These are phyloP conservation scores for Phortica magna DNA, from an alignment of 2,888 invertebrate genomes.

Conservation along the genomic window DNA sequence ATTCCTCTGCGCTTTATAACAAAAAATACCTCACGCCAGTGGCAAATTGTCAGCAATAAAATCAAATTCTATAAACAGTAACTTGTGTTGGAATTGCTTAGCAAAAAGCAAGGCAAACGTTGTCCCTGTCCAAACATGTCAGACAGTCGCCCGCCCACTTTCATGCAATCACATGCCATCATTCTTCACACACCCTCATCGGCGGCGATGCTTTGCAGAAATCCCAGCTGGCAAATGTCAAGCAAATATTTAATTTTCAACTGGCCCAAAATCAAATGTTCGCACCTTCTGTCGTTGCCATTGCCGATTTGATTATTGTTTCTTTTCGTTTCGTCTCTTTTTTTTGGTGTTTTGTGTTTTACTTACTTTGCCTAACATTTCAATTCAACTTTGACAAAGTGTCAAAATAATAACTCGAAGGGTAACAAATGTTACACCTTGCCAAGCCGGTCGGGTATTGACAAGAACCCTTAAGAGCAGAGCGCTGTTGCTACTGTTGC, in stretches of 20 bases:
- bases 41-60: too few relatives aligned
- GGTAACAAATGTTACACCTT: constrained; percentile 28
- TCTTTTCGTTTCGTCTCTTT: neutral
- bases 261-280: constrained; percentile 5
- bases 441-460: neutral
- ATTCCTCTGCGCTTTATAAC: too few relatives aligned
- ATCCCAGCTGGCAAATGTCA: constrained; percentile 30
- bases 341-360: neutral
- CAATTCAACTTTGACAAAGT: constrained; percentile 62
- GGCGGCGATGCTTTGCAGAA: neutral
- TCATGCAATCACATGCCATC: too few relatives aligned
- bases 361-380: neutral
- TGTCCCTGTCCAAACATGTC: too few relatives aligned
- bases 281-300: constrained; percentile 19
- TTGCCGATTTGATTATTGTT: neutral
- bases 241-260: constrained; percentile 33
- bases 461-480: neutral
- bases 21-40: too few relatives aligned
- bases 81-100: too few relatives aligned
- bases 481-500: too few relatives aligned
- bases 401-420: constrained; percentile 65
- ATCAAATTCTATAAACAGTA: too few relatives aligned
- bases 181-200: neutral
- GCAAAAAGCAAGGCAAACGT: too few relatives aligned
- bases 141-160: too few relatives aligned